Conservation (phyloP, 2,797 vertebrate genomes). For the Danio albolineatus region DNA sequence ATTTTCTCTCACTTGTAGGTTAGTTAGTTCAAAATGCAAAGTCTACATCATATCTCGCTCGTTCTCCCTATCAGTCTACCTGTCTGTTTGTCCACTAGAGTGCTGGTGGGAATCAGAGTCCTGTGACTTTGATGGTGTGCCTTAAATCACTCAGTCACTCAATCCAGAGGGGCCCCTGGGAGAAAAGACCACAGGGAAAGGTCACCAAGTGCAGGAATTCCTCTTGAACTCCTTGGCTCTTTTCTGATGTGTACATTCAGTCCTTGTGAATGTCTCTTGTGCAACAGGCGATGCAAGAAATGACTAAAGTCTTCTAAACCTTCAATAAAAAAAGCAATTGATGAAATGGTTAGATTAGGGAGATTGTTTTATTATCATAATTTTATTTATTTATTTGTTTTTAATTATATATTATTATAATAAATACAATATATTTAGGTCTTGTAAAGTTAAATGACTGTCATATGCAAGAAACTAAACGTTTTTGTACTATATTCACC, state of each 20-base stretch:
- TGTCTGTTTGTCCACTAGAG: conserved; percentile 20
- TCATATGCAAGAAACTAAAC: too few species aligned
- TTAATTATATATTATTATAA: too few species aligned
- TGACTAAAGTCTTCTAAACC: background rate
- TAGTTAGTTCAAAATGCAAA: conserved; percentile 40
- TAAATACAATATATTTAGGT: too few species aligned
- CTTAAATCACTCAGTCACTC: conserved; percentile 42
- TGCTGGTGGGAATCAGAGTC: conserved; percentile 1
- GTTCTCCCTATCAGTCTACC: conserved; percentile 34
- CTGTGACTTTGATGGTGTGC: conserved; percentile 31
- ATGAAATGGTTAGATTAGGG: too few species aligned
- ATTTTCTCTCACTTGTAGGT: conserved; percentile 7
- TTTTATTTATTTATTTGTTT: too few species aligned
- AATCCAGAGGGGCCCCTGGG: conserved; percentile 52
- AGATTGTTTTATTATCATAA: too few species aligned
- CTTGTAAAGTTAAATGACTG: too few species aligned
- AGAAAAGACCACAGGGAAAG: conserved; percentile 61
- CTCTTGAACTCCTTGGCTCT: conserved; percentile 50
- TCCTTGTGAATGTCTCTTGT: conserved; percentile 40
- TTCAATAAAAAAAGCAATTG: background rate
- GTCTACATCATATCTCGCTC: conserved; percentile 42
- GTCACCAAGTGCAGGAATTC: conserved; percentile 71
- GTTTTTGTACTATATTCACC: too few species aligned
- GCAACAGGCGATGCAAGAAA: conserved; percentile 8
- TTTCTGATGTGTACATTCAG: conserved; percentile 18